A percentile compares a stretch with the other conserved stretches of the same genome.
Conservation (phyloP, 2,113 vertebrate genomes). For the Lanius collurio region DNA sequence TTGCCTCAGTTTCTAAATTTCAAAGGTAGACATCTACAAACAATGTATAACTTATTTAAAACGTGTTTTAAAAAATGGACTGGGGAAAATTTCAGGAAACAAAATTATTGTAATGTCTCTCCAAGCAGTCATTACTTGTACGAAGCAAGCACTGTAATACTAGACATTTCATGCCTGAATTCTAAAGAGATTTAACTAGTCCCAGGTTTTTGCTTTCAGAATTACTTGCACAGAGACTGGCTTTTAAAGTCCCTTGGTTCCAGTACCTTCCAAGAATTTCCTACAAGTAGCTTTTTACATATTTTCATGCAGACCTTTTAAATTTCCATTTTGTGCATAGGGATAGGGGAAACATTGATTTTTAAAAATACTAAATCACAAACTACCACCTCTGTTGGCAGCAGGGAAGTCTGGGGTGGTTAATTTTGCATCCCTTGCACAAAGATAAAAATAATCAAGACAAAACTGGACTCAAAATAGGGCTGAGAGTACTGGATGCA, state of each 20-base stretch:
- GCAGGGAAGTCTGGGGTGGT: background rate
- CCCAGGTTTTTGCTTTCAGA: slow-evolving; percentile 14
- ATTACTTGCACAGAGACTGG: background rate
- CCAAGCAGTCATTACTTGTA: slow-evolving; percentile 48
- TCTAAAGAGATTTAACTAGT: slow-evolving; percentile 46
- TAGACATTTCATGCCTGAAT: slow-evolving; percentile 52
- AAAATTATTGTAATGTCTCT: slow-evolving; percentile 62
- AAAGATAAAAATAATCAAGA: background rate
- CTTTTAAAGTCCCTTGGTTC: slow-evolving; percentile 9
- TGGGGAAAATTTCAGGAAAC: slow-evolving; percentile 54
- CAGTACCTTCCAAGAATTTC: slow-evolving; percentile 15
- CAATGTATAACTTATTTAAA: slow-evolving; percentile 48
- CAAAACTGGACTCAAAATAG: background rate
- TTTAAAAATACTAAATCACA: background rate
- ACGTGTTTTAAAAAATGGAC: slow-evolving; percentile 17
- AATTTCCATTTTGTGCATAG: background rate
- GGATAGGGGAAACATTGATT: background rate
- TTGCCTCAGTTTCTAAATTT: slow-evolving; percentile 52
- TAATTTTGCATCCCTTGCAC: background rate
- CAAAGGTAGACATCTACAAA: slow-evolving; percentile 34
- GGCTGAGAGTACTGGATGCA: background rate
- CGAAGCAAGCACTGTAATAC: background rate
- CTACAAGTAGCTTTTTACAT: slow-evolving; percentile 7
- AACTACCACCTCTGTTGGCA: background rate
- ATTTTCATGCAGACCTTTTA: background rate